Conservation (phyloP, 2,888 invertebrate genomes). For the Celastrina argiolus region DNA sequence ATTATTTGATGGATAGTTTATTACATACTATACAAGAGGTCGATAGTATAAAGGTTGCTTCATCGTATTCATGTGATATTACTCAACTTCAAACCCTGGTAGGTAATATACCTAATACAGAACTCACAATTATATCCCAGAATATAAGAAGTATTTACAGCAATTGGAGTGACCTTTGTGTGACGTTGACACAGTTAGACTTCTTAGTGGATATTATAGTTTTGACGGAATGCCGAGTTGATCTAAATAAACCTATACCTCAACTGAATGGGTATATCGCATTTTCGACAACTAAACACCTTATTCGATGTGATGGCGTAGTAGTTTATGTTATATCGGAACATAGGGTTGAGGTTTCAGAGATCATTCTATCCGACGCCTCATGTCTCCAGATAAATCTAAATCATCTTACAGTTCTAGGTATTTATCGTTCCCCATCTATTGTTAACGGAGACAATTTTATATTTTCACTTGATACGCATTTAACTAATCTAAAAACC, state of each 20-base stretch:
- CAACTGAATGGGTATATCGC: background rate
- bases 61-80: too few relatives aligned
- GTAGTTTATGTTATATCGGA: background rate
- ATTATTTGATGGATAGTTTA: too few relatives aligned
- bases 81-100: too few relatives aligned
- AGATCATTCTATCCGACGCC: background rate
- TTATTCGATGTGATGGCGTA: background rate
- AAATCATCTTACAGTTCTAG: background rate
- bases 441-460: background rate
- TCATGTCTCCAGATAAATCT: background rate
- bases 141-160: background rate
- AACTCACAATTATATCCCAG: background rate
- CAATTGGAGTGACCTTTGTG: background rate
- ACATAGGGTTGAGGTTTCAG: background rate
- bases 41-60: too few relatives aligned
- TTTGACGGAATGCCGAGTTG: background rate
- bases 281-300: background rate
- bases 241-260: background rate
- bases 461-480: background rate
- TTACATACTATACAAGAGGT: too few relatives aligned
- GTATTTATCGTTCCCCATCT: background rate
- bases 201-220: background rate
- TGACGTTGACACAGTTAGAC: background rate
- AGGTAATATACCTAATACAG: background rate
- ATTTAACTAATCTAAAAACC: background rate